Evolutionary conservation across 2,797 vertebrate genomes (phyloP), one percentile per base, ranked within the genome.

Genomic region (Ptychadena robeensis): DNA sequence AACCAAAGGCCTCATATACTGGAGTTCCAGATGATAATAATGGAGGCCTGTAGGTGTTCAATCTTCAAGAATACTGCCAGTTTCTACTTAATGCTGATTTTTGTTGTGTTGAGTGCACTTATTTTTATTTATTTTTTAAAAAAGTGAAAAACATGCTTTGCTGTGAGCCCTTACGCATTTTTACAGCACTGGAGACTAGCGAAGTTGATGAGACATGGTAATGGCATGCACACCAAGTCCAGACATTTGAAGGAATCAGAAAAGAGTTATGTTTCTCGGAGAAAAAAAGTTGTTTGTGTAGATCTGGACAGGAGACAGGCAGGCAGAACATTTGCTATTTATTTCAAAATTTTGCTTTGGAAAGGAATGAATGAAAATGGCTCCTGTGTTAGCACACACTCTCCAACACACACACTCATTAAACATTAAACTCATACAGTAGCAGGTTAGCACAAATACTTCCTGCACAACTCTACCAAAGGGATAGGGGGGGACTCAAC

Each of bases 391-490:
- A 25, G 9, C n/a, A 68, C n/a, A 77, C 22, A 61, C 64, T 27
- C 48, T 6, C 12, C 12, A 6, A 59, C 66, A 71, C 66, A 66
- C 80, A 22, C 15, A 72, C 28, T n/a, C n/a, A n/a, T n/a, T n/a
- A n/a, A n/a, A n/a, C n/a, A n/a, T n/a, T n/a, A n/a, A n/a, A n/a
- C n/a, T n/a, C n/a, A n/a, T n/a, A n/a, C n/a, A n/a, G n/a, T 61
- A 68, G 78, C 37, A 73, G 72, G 71, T 68, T 35, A 80, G 64
- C 22, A 35, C 35, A 25, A 64, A 30, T 44, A 53, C n/a, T 57
- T 61, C 40, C 78, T 53, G 66, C 18, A 65, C 18, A 80, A 65
- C 40, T n/a, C 77, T 80, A 83, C 27, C 76, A 68, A 78, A 57
- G n/a, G 44, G 15, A 75, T 34, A 53, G 57, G 37, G 68, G 59